Base-by-base conservation (phyloP, 2,113 vertebrate genomes). In the Bubo bubo region DNA sequence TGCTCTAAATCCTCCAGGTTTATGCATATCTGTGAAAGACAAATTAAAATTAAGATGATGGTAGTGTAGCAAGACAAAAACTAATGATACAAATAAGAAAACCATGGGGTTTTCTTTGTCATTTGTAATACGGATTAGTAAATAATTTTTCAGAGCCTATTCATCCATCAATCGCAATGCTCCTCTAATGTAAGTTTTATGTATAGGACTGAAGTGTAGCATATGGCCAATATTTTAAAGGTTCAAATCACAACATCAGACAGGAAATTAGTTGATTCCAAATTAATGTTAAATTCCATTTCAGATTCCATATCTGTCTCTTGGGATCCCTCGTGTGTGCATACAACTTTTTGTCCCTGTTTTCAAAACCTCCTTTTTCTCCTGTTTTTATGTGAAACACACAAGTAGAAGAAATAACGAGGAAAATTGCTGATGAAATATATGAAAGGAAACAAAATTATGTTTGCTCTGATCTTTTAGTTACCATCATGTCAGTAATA, bases 251-350 rank as follows among this genome's bases (percentile, higher is more conserved):
- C 13, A 75, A n/a, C 3, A 26, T 52, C 14, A 49, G 11, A 10
- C 34, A 7, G 18, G 19, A 79, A 70, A 70, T 49, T 5, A 14
- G 7, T 24, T 71, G 26, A 32, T 81, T 90, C 71, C 56, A 77
- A 49, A 47, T 32, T 41, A 34, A 53, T 19, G 5, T 64, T 70
- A 30, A 80, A 50, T 50, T 81, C 14, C 12, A 37, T 55, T 89
- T 72, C 32, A 39, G 14, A n/a, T 59, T 49, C n/a, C 8, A 1
- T 50, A 24, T 37, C 14, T 49, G 12, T 43, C 10, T 71, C 12
- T 66, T 3, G 1, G 10, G 60, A 56, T 45, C 24, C 19, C 6
- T 39, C 0, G 0, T 41, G 30, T 66, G 7, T n/a, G 17, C 24
- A 6, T 70, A n/a, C 27, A 21, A 47, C 3, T 34, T 64, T 47